phyloP scores from a whole-genome alignment of 2,113 vertebrate genomes.

The Gymnarchus niloticus region DNA sequence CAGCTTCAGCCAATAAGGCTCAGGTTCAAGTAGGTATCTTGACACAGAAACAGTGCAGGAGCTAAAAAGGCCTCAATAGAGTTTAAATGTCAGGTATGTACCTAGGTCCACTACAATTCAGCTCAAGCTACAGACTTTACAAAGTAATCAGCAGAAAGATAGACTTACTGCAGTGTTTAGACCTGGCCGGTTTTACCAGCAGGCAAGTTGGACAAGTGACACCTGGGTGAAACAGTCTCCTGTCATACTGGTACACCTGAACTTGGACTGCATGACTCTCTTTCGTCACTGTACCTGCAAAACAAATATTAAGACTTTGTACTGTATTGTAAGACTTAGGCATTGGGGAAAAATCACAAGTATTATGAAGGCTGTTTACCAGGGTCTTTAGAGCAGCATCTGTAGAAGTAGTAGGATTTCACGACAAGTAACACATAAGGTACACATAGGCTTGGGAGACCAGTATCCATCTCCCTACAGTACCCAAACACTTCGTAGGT shows the following conservation, averaged over 20 bases:
- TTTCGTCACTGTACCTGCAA: conserved; percentile 74
- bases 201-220: conserved; percentile 69
- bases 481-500: conserved; percentile 78
- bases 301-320: background rate
- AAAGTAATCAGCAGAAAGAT: too few species aligned
- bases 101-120: background rate
- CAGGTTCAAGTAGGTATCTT: background rate
- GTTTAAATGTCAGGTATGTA: background rate
- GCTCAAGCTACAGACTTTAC: background rate
- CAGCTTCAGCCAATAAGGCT: background rate
- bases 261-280: conserved; percentile 60
- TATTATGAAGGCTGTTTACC: conserved; percentile 57
- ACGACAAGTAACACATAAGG: conserved; percentile 75
- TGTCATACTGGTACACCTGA: conserved; percentile 73
- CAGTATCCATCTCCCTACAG: conserved; percentile 78
- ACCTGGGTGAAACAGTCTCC: conserved; percentile 69
- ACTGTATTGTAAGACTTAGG: background rate
- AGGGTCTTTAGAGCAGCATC: conserved; percentile 74
- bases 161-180: conserved; percentile 85
- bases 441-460: conserved; percentile 60
- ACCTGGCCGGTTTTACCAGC: conserved; percentile 81
- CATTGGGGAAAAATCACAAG: background rate
- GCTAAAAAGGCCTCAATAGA: background rate
- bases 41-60: background rate
- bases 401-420: conserved; percentile 70